A percentile compares a stretch with the other conserved stretches of the same genome.
Conservation (phyloP, 2,888 invertebrate species). For the Rhogogaster chlorosoma region DNA sequence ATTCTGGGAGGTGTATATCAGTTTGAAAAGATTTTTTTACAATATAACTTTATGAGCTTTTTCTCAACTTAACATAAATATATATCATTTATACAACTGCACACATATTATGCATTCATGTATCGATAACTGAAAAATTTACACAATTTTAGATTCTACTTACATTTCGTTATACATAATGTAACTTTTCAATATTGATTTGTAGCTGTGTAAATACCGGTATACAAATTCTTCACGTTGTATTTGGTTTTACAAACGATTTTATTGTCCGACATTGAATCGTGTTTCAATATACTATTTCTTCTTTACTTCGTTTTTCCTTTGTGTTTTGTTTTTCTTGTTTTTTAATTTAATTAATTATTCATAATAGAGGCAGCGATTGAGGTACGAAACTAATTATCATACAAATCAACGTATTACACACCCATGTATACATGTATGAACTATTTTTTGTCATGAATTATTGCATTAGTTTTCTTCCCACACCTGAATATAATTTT, state of each 20-base stretch:
- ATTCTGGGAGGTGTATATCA: conserved; percentile 4
- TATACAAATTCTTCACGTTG: conserved; percentile 3
- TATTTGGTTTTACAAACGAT: neutral
- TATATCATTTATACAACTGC: conserved; percentile 9
- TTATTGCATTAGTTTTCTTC: neutral
- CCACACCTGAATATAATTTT: neutral
- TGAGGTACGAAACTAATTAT: conserved; percentile 60
- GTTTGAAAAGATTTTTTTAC: conserved; percentile 7
- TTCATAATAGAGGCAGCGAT: conserved; percentile 62
- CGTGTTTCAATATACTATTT: neutral
- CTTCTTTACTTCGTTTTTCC: neutral
- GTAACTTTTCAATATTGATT: neutral
- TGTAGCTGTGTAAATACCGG: neutral
- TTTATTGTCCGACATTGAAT: conserved; percentile 17
- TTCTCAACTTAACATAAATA: conserved; percentile 27
- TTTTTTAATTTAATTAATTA: conserved; percentile 56
- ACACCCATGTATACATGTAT: neutral
- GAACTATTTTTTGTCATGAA: conserved; percentile 29
- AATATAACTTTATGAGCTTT: neutral
- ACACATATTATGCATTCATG: neutral
- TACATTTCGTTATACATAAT: neutral
- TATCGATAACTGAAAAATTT: neutral
- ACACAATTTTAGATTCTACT: neutral
- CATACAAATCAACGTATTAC: conserved; percentile 28
- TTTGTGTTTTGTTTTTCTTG: conserved; percentile 57